Conservation (phyloP, 2,113 vertebrate genomes). For the Phaethon lepturus region DNA sequence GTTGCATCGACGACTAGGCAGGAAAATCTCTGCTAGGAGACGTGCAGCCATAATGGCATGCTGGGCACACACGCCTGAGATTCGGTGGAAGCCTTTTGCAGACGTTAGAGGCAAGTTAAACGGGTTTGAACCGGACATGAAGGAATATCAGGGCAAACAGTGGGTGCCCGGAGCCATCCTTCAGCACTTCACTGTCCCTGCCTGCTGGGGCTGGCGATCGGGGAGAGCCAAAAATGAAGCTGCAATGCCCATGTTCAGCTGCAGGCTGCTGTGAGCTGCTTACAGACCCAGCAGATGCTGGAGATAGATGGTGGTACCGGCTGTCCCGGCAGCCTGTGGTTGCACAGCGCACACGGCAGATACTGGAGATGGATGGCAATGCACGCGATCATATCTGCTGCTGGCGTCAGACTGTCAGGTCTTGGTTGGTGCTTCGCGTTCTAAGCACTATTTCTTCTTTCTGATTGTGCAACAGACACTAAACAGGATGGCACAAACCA, state of each 20-base stretch:
- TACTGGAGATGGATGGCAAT: conserved; percentile 25
- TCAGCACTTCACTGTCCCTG: neutral
- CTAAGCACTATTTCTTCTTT: neutral
- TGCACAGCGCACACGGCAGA: neutral
- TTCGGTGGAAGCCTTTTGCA: neutral
- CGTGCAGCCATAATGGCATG: fast-evolving
- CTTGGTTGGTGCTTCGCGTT: neutral
- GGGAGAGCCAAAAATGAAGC: neutral
- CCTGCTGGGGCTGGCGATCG: neutral
- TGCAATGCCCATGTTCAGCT: neutral
- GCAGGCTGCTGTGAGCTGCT: neutral
- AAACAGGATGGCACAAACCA: conserved; percentile 40
- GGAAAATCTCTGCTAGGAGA: neutral
- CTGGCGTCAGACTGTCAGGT: conserved; percentile 29
- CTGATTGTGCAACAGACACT: conserved; percentile 1
- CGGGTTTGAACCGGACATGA: neutral
- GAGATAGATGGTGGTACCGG: neutral
- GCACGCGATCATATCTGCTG: neutral
- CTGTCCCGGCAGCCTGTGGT: conserved; percentile 16
- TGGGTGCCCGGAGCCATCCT: neutral
- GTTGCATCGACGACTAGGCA: neutral
- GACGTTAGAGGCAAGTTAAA: neutral
- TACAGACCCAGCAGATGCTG: neutral
- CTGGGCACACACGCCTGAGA: too few species aligned
- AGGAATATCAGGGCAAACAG: neutral